Evolutionary conservation across 2,113 vertebrate species (phyloP).

Genomic region (Scomber japonicus): DNA sequence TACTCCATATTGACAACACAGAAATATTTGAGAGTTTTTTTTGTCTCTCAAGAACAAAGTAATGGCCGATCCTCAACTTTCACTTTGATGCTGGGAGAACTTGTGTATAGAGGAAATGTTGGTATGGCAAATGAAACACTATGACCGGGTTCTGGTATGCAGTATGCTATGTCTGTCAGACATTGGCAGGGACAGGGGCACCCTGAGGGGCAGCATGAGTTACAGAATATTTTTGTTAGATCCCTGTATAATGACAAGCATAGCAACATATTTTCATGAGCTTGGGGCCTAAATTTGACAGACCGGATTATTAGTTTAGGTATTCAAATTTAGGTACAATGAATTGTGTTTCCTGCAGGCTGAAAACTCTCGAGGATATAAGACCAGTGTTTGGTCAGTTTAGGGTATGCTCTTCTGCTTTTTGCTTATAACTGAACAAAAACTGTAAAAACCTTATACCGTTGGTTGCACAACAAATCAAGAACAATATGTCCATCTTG

Average conservation of each 20-base stretch:
- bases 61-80: too few relatives aligned
- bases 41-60: too few relatives aligned
- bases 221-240: conserved; percentile 34
- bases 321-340: neutral
- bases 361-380: neutral
- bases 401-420: neutral
- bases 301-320: neutral
- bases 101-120: neutral
- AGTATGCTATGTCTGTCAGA: conserved; percentile 20
- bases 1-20: too few relatives aligned
- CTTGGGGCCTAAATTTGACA: conserved; percentile 4
- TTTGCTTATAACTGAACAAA: neutral
- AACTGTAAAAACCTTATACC: neutral
- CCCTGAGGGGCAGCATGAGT: conserved; percentile 18
- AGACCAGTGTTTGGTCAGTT: neutral
- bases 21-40: too few relatives aligned
- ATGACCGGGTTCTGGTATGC: conserved; percentile 28
- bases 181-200: conserved; percentile 17
- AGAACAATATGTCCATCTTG: neutral
- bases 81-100: neutral
- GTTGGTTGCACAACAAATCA: neutral
- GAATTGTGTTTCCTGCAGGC: neutral
- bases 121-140: conserved; percentile 22
- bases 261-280: conserved; percentile 30
- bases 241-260: conserved; percentile 36